Base-by-base conservation (phyloP, 2,797 vertebrate genomes). In the Hydrophis major region DNA sequence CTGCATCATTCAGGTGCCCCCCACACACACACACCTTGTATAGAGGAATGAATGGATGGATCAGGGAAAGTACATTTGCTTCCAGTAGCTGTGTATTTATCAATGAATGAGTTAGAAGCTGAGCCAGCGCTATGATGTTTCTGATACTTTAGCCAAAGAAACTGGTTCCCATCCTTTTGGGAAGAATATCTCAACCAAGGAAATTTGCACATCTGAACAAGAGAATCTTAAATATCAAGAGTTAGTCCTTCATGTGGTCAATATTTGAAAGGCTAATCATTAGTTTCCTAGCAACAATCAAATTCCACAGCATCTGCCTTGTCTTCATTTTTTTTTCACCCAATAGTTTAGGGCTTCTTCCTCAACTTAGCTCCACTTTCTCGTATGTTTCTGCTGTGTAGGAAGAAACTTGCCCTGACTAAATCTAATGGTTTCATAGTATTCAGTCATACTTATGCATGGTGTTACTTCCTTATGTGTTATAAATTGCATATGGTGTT, bases 1-100 rank as follows among this genome's bases (percentile, higher is more conserved):
- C 86, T 91, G 92, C 89, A 69, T 88, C 92, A 91, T 53, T 83
- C 86, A 37, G 63, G 92, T 57, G 89, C 60, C 86, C 78, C 55
- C 89, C 37, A 50, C 50, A 37, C 37, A 37, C 37, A 37, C 37
- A 37, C 37, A 5, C 37, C 27, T 25, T 56, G 25, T 42, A 10
- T 5, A 56, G 59, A 28, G 2, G 78, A 66, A 61, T 28, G 42
- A 37, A 57, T 32, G 56, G 22, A 50, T 88, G 14, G 74, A 83
- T 83, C 12, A 53, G 86, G 86, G 61, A 86, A 59, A 63, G 4
- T 32, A 13, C 25, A 1, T 74, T 42, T 27, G 53, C 50, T 13
- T 32, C 32, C 60, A 53, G 27, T 2, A 4, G 63, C 89, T 78
- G 66, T 8, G 28, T 56, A 20, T 60, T 89, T 88, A 18, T 66